Conservation (phyloP, 2,888 invertebrate species). For the Drosophila gaucha region DNA sequence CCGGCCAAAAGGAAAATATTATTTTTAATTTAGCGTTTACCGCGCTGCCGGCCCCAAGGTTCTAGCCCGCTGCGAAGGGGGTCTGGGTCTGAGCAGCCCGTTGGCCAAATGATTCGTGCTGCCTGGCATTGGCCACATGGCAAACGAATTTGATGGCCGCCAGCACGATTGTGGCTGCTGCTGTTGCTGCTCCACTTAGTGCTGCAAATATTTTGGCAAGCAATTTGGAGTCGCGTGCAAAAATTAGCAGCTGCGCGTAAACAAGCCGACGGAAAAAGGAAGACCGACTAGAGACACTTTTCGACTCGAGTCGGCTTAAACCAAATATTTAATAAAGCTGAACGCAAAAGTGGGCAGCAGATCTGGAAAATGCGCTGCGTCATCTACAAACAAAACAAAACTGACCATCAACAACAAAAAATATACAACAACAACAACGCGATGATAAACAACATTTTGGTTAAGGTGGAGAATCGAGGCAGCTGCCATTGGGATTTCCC, state of each 20-base stretch:
- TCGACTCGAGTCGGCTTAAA: constrained; percentile 12
- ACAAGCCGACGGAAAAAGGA: constrained; percentile 1
- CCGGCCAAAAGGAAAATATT: constrained; percentile 63
- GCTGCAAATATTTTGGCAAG: constrained; percentile 58
- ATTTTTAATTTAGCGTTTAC: constrained; percentile 53
- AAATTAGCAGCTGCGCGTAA: constrained; percentile 72
- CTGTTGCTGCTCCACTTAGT: constrained; percentile 61
- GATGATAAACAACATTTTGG: constrained; percentile 58
- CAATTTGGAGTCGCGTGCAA: constrained; percentile 49
- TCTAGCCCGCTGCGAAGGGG: constrained; percentile 38
- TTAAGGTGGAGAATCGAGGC: constrained; percentile 14
- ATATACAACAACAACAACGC: constrained; percentile 3
- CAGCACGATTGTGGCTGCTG: not conserved
- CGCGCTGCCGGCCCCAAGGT: constrained; percentile 51
- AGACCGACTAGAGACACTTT: constrained; percentile 1
- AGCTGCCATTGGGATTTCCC: constrained; percentile 44
- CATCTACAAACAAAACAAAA: constrained; percentile 71
- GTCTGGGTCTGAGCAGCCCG: constrained; percentile 30
- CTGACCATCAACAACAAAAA: constrained; percentile 61
- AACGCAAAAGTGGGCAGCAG: constrained; percentile 19
- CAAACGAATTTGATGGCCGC: constrained; percentile 20
- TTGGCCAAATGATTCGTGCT: not conserved
- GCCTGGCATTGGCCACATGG: constrained; percentile 46
- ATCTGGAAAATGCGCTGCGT: constrained; percentile 67
- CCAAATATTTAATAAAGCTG: constrained; percentile 44